Evolutionary conservation across 2,113 vertebrate species (phyloP).

Genomic region (Sorex fumeus): DNA sequence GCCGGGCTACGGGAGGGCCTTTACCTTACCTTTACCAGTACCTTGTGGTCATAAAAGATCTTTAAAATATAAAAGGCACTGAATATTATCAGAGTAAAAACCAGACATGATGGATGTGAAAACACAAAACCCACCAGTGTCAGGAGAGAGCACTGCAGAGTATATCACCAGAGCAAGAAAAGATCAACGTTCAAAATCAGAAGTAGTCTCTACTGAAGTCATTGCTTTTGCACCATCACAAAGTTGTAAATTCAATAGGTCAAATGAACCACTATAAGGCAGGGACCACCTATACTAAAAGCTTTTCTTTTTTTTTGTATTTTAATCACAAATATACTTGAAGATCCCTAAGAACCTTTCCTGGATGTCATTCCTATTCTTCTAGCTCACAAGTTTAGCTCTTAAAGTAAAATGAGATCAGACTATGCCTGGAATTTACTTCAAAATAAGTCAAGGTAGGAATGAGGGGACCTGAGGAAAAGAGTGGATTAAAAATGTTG

Average conservation of each 20-base stretch:
- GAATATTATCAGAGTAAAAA: too few species aligned
- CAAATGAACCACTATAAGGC: neutral
- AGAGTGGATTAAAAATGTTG: neutral
- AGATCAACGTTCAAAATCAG: too few species aligned
- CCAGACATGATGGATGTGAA: too few species aligned
- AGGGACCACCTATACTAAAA: neutral
- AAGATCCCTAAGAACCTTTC: neutral
- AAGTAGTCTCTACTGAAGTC: neutral
- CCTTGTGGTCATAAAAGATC: too few species aligned
- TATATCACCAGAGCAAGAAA: too few species aligned
- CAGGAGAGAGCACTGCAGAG: too few species aligned
- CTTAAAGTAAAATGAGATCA: conserved; percentile 15
- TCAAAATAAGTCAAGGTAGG: neutral
- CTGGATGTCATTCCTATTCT: neutral
- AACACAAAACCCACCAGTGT: too few species aligned
- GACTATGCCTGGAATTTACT: neutral
- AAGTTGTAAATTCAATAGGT: neutral
- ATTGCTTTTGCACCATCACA: neutral
- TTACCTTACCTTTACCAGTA: too few species aligned
- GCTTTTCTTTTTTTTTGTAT: neutral
- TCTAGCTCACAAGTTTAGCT: conserved; percentile 11
- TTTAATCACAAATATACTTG: conserved; percentile 5
- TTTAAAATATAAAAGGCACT: too few species aligned
- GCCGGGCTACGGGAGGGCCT: too few species aligned
- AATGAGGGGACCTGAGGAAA: neutral